phyloP scores from a whole-genome alignment of 2,888 invertebrate genomes.

The Halictus ligatus region DNA sequence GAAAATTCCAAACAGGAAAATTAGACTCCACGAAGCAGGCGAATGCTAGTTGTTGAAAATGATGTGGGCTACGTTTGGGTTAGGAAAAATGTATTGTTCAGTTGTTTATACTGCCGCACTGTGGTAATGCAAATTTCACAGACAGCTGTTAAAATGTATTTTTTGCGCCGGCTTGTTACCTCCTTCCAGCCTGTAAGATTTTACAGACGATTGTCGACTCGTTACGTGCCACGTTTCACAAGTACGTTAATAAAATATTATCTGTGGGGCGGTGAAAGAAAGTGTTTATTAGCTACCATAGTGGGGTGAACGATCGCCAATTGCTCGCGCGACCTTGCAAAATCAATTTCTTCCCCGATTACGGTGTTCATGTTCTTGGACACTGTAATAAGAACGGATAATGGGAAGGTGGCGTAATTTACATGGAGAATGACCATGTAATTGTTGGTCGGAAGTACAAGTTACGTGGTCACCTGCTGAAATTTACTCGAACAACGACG shows the following conservation, averaged over 20 bases:
- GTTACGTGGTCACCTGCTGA: conserved; percentile 44
- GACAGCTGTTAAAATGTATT: background rate
- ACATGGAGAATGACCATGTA: conserved; percentile 64
- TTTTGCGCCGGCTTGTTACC: too few species aligned
- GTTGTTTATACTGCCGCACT: background rate
- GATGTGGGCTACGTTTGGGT: too few species aligned
- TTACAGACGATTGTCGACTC: background rate
- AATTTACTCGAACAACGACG: conserved; percentile 27
- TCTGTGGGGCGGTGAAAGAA: background rate
- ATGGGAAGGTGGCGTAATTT: conserved; percentile 60
- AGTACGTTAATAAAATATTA: background rate
- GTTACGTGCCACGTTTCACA: background rate
- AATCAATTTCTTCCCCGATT: conserved; percentile 67
- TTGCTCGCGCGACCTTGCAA: conserved; percentile 51
- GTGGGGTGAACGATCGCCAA: conserved; percentile 45
- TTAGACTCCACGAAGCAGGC: too few species aligned
- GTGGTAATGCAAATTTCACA: background rate
- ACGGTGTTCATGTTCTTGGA: conserved; percentile 51
- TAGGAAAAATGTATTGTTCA: background rate
- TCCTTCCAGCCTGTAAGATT: background rate
- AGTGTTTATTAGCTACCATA: conserved; percentile 1
- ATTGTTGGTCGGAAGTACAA: conserved; percentile 40
- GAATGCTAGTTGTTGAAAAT: too few species aligned
- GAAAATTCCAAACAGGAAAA: background rate
- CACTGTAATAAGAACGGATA: conserved; percentile 60